Base-by-base conservation (phyloP, 2,797 vertebrate genomes). In the Anas capensis region DNA sequence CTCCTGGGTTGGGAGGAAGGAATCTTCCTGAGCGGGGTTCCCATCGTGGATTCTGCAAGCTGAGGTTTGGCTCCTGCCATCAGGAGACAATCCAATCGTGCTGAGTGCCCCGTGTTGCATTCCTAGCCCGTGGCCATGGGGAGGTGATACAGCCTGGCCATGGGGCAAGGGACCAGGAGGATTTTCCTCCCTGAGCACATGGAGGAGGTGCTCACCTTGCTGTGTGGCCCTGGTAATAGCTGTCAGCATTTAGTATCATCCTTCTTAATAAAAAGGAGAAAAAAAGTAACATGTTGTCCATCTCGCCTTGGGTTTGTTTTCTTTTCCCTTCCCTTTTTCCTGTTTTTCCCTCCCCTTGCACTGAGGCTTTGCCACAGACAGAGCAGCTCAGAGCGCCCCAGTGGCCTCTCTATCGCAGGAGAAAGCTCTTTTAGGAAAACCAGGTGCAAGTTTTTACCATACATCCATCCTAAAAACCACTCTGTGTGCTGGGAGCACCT, bases 401-500 rank as follows among this genome's bases (percentile, higher is more conserved):
- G 26, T 79, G 62, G 73, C 64, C 62, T 86, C 90, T 72, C 38
- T 51, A 77, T 48, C 12, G 48, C 44, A 51, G 4, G 6, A 90
- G 40, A 92, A 96, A 88, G 11, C 14, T 64, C 66, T 85, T 51
- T 62, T 31, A 72, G 70, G 42, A 86, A 79, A 90, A 69, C 5
- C 44, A 76, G 13, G n/a, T 38, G 58, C 82, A 51, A 75, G 48
- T 29, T 73, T 92, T 92, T n/a, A 73, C 75, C 29, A 27, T 54
- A n/a, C 4, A 7, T 73, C 61, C 36, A 42, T 78, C 87, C 86
- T 92, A 95, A 90, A 94, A 84, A 34, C 8, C 0, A 24, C 40
- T 69, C 38, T 82, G 58, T 86, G 61, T 88, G 91, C 88, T 80
- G 61, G 34, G 46, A 92, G 56, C 68, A 77, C 60, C 44, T 86